Evolutionary conservation across 1,140 invertebrate species (phyloP), one percentile per base, ranked within the genome.

Genomic region (Fopius arisanus): DNA sequence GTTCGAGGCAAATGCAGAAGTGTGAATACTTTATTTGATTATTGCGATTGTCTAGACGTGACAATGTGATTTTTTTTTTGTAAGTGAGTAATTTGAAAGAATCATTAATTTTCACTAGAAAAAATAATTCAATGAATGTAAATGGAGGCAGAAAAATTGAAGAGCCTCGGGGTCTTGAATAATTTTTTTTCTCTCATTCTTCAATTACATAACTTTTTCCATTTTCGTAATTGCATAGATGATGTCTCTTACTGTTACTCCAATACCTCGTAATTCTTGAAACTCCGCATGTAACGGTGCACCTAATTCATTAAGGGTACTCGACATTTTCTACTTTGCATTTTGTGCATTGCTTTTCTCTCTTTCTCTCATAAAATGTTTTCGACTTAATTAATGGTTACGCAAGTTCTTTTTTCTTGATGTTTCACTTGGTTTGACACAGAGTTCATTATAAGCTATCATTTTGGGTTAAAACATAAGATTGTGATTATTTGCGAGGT

Each of bases 401-500:
- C 3, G 26, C 31, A 65, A 65, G 31, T 65, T n/a, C 12, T n/a
- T 12, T 14, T 28, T 62, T 62, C 62, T n/a, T 33, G n/a, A 65
- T 65, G n/a, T 65, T 65, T 4, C 5, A 23, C 19, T 9, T 62
- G 59, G 74, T 76, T 83, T 83, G 82, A 81, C 82, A 82, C 82
- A 78, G 43, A 67, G 23, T 77, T 83, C 81, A 83, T 82, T 80
- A 79, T 81, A 78, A 78, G 78, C 74, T 69, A 72, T 78, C 71
- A 67, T 67, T 67, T 28, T 66, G 63, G 29, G 63, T 66, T 28
- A 31, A 63, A 66, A 66, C 31, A 31, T 66, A 66, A 66, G 31
- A n/a, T 40, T 19, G 29, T 37, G 33, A 37, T 7, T 37, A 12
- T 37, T 37, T 3, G 9, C 9, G 3, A 12, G 1, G 33, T 10